These are phyloP conservation scores for Mormyrops boulengeri DNA, from an alignment of 2,797 vertebrate genomes.

Conservation along the genomic window DNA sequence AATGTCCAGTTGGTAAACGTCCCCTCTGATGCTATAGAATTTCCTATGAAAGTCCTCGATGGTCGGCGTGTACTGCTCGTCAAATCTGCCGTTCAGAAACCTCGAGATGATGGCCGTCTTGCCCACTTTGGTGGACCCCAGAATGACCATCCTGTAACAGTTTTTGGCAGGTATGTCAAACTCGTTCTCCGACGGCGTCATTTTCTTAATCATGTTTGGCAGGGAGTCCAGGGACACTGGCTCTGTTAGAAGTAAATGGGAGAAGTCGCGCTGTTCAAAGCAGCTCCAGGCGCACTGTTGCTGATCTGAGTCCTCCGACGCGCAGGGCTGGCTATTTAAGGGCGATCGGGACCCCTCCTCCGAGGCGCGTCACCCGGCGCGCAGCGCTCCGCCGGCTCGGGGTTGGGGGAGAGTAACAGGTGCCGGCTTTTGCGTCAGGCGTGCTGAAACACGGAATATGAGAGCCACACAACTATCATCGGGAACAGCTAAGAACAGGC, in stretches of 20 bases:
- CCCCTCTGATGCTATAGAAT: constrained; percentile 92
- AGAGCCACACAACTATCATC: not conserved
- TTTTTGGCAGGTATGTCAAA: constrained; percentile 88
- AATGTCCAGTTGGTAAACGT: constrained; percentile 93
- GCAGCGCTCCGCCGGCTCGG: constrained; percentile 18
- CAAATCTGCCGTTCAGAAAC: constrained; percentile 87
- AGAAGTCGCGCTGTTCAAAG: not conserved
- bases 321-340: constrained; percentile 51
- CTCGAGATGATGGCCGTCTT: constrained; percentile 94
- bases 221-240: not conserved
- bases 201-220: constrained; percentile 86
- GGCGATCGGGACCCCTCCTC: constrained; percentile 32
- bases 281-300: not conserved
- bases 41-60: constrained; percentile 98
- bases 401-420: constrained; percentile 27
- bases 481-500: constrained; percentile 12
- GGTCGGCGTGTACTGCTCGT: constrained; percentile 93
- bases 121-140: constrained; percentile 95
- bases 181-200: constrained; percentile 78
- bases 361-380: constrained; percentile 38
- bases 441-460: constrained; percentile 26
- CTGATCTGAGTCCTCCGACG: constrained; percentile 6
- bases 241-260: not conserved
- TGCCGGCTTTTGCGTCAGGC: constrained; percentile 48
- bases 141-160: constrained; percentile 93